Evolutionary conservation across 2,888 invertebrate genomes (phyloP).

Genomic region (Perdita meconis): DNA sequence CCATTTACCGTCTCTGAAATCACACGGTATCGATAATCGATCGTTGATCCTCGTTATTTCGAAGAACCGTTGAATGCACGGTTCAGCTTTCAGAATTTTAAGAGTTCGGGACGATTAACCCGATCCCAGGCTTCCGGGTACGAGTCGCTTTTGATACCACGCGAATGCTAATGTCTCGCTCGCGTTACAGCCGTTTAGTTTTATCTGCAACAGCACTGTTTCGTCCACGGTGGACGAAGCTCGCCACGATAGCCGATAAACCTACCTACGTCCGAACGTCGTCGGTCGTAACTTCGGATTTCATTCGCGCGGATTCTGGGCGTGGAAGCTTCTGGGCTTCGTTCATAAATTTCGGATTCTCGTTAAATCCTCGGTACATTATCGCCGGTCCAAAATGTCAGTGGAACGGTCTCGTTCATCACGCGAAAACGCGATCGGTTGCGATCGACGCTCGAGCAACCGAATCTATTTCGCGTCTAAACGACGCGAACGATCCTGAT

Average conservation of each 20-base stretch:
- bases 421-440: background rate
- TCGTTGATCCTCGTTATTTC: background rate
- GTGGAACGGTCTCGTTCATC: too few species aligned
- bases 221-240: background rate
- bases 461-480: constrained; percentile 12
- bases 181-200: constrained; percentile 5
- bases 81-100: background rate
- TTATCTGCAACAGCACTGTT: background rate
- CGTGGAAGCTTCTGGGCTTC: background rate
- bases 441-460: background rate
- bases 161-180: background rate
- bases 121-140: constrained; percentile 4
- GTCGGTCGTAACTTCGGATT: constrained; percentile 1
- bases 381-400: too few species aligned
- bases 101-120: background rate
- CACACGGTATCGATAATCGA: background rate
- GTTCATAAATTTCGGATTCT: background rate
- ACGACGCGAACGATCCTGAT: background rate
- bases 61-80: background rate
- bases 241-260: constrained; percentile 1
- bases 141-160: background rate
- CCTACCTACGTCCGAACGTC: background rate
- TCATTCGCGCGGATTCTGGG: background rate
- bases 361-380: background rate
- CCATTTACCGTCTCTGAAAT: constrained; percentile 75